Evolutionary conservation across 2,797 vertebrate genomes (phyloP), one percentile per base, ranked within the genome.

Genomic region (Gymnoscopelus braueri): DNA sequence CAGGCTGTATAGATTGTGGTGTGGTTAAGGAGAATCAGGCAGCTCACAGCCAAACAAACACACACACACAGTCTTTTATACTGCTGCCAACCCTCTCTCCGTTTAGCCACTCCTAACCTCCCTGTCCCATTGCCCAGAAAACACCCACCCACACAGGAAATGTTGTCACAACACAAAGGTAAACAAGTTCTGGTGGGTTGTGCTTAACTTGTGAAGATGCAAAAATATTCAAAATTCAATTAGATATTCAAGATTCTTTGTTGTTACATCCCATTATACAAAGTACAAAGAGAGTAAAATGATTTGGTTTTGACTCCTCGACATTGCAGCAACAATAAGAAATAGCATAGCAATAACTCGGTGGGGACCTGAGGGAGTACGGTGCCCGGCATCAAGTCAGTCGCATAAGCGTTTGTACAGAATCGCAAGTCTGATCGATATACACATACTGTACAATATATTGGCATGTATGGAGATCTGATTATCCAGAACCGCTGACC

Each of bases 31-130:
- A 50, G 54, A 51, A 51, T 65, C 65, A 2, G 71, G 60, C 29
- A 4, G 55, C 60, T 19, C 50, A 11, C 3, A 54, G 48, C 11
- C 52, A 24, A 60, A 0, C 52, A 24, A 62, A 0, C 65, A 14
- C 64, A 52, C 39, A 57, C 5, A 72, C 68, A 76, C 65, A 0
- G 14, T 50, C 79, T 86, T 90, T 87, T 91, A 91, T 91, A 91
- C 56, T 44, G 19, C 56, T 44, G 19, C 47, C 24, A 44, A 65
- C 2, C 47, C 69, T 65, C 19, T 48, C 60, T 47, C 23, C 50
- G 5, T 39, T 59, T 54, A 64, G 77, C 86, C 79, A 82, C 88
- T 80, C 89, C 89, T 85, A 77, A 19, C 35, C 32, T 55, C 65
- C 56, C 64, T 71, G 3, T 64, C 67, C 63, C 78, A 44, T 65